Evolutionary conservation across 2,797 vertebrate species (phyloP).

Genomic region (Hyperoplus lanceolatus): DNA sequence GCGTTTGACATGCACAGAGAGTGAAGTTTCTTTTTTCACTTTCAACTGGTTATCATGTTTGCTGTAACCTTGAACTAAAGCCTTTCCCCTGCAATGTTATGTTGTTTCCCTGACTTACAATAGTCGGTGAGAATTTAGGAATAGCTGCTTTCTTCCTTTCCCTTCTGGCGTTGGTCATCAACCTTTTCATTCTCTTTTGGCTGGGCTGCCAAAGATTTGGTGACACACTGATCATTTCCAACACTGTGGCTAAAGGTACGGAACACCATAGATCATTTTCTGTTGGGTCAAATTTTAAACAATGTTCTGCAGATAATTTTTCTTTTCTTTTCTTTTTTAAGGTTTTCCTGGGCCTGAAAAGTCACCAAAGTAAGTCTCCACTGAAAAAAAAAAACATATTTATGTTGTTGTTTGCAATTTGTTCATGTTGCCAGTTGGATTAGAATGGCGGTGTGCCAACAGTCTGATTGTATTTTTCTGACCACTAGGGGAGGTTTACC

Average conservation of each 20-base stretch:
- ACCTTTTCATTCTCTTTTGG: slow-evolving; percentile 37
- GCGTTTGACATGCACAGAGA: not conserved
- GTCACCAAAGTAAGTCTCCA: slow-evolving; percentile 63
- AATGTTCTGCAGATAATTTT: slow-evolving; percentile 1
- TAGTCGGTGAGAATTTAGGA: slow-evolving; percentile 54
- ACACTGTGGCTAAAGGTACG: slow-evolving; percentile 58
- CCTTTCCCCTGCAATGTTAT: slow-evolving; percentile 2
- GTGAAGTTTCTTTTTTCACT: not conserved
- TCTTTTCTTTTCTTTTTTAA: slow-evolving; percentile 30
- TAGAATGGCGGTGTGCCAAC: not conserved
- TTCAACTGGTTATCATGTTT: not conserved
- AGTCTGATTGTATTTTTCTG: slow-evolving; percentile 6
- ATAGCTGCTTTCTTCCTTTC: slow-evolving; percentile 59
- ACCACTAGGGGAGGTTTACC: slow-evolving; percentile 44
- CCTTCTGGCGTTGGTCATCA: slow-evolving; percentile 54
- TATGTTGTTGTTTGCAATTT: not conserved
- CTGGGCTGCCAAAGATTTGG: slow-evolving; percentile 17
- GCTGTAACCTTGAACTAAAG: not conserved
- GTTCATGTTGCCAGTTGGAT: not conserved
- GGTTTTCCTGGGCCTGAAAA: slow-evolving; percentile 37
- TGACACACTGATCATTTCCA: not conserved
- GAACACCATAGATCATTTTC: not conserved
- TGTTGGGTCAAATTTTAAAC: not conserved
- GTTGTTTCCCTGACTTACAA: not conserved
- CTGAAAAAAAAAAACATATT: not conserved